Base-by-base conservation (phyloP, 1,140 invertebrate species). In the Ephestia elutella region DNA sequence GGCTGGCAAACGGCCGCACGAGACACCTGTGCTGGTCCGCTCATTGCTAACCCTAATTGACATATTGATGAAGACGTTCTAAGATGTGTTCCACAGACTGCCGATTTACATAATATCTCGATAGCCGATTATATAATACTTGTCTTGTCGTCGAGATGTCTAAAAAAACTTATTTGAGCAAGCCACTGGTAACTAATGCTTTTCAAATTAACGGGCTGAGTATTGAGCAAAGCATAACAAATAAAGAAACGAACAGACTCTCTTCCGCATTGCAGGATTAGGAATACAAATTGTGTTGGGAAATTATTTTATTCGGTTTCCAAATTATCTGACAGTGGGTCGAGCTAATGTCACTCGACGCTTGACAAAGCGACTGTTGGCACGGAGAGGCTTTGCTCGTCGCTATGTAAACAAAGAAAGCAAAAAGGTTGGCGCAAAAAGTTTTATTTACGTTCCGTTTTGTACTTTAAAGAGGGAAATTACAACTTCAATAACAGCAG, bases 291-390 rank as follows among this genome's bases (percentile, higher is more conserved):
- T 73, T 67, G 68, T 73, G 64, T 66, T 54, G 58, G 53, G 68
- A 74, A 73, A 3, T 86, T 75, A 80, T 83, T 79, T 79, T 84
- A 82, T 86, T 86, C 82, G 75, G 70, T 75, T 80, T 78, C 74
- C 76, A 85, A 85, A 85, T 86, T 80, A 84, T 87, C 75, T 77
- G 78, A 77, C 80, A 81, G 72, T 77, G 73, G 77, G 77, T 75
- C 82, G 80, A 78, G 82, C 77, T 86, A 85, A 87, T 87, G 81
- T 86, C 81, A 79, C 73, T 79, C 78, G 74, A 73, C 80, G 75
- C 71, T 82, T 87, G 85, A 87, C 85, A 87, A 86, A 86, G 82
- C 81, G 81, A 83, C 80, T 80, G 82, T 81, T 84, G 80, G 82
- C 80, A 86, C 77, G 80, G 74, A 84, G 84, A 84, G 78, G 75